Evolutionary conservation across 2,888 invertebrate species (phyloP), one percentile per base, ranked within the genome.

Genomic region (Griposia aprilina): DNA sequence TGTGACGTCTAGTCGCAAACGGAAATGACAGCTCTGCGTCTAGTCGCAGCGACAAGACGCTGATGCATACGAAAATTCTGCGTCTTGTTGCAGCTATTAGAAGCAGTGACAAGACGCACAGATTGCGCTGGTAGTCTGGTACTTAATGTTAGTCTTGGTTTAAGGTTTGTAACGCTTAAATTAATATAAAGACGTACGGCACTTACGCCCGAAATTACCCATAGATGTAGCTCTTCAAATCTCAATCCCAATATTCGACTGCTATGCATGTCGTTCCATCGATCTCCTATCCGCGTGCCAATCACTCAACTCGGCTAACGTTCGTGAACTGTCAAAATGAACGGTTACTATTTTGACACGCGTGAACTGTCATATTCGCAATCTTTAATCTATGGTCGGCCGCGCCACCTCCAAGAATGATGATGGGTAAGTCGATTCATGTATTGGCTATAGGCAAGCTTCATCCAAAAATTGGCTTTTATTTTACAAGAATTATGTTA

Each of bases 341-440:
- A 60, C n/a, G 48, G 20, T 11, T 20, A 45, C n/a, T 66, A 26
- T 48, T 20, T 66, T 48, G n/a, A 10, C 23, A n/a, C 15, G 4
- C 65, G n/a, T 5, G 8, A n/a, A 65, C 41, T 41, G n/a, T n/a
- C 17, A 65, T 17, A 17, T 6, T 10, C 17, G 26, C 20, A 26
- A 68, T 73, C 41, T 68, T 26, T 52, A 73, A 41, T 52, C 70
- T 41, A 48, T 26, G 26, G 11, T 66, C 17, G 17, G 66, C 5
- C 20, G 13, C 45, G 13, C 10, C 23, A n/a, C 20, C 15, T 20
- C n/a, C 20, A 30, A 26, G 20, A 45, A 30, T 15, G 11, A 71
- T 23, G 13, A 59, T 59, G 70, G 45, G 0, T 48, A 41, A 10
- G 6, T 70, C 23, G 30, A 26, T 48, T 66, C 48, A 30, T 23